These are phyloP conservation scores for Podocnemis expansa DNA, from an alignment of 2,113 vertebrate genomes.

Conservation along the genomic window DNA sequence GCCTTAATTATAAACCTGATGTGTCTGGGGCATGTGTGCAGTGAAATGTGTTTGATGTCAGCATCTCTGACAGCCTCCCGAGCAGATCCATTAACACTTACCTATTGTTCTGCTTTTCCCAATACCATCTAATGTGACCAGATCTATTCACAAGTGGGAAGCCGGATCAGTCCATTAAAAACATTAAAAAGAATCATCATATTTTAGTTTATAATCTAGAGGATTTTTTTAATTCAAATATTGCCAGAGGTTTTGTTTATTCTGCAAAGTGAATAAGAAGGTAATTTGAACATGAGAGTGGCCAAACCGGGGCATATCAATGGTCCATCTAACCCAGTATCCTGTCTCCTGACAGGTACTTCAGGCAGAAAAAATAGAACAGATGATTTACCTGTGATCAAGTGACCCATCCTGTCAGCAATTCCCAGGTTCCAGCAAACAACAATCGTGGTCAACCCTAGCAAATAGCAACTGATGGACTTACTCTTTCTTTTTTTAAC, in stretches of 20 bases:
- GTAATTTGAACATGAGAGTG: too few species aligned
- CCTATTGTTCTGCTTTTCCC: neutral
- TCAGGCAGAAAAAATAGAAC: too few species aligned
- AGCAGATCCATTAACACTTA: neutral
- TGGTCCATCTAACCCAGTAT: too few species aligned
- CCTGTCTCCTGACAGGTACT: too few species aligned
- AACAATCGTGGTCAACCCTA: too few species aligned
- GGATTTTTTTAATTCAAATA: neutral
- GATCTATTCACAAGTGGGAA: neutral
- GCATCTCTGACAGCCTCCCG: neutral
- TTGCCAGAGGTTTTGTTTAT: neutral
- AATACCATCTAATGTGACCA: neutral
- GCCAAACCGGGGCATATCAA: too few species aligned
- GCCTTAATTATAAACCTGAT: conserved; percentile 2
- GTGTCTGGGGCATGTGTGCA: neutral
- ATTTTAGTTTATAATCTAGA: neutral
- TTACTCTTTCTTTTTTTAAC: too few species aligned
- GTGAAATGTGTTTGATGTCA: neutral
- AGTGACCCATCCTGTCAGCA: too few species aligned
- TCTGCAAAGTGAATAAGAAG: neutral
- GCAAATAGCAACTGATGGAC: too few species aligned
- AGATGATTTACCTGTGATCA: too few species aligned
- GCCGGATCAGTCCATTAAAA: neutral
- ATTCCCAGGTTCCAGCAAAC: too few species aligned
- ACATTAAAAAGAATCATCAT: neutral